Conservation (phyloP, 1,140 invertebrate species). For the Zaprionus nigranus region DNA sequence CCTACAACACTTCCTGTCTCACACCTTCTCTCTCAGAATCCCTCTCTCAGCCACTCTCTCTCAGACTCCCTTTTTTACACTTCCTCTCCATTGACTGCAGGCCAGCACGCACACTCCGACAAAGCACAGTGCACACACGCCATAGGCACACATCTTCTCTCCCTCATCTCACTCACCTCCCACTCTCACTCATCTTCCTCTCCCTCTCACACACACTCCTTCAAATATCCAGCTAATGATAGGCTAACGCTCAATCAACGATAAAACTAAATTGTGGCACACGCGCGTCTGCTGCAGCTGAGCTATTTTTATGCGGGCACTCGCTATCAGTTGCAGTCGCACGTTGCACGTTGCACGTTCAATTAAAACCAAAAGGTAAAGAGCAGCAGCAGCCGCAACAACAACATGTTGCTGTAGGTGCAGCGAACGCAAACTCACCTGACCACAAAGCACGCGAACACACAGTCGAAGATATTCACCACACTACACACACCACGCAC, state of each 20-base stretch:
- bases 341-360: slow-evolving; percentile 58
- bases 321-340: slow-evolving; percentile 47
- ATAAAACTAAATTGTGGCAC: slow-evolving; percentile 82
- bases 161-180: background rate
- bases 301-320: slow-evolving; percentile 67
- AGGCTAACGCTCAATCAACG: slow-evolving; percentile 81
- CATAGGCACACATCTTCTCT: slow-evolving; percentile 17
- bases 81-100: background rate
- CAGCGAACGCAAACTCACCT: slow-evolving; percentile 67
- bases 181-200: background rate
- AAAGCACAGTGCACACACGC: slow-evolving; percentile 24
- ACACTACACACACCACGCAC: background rate
- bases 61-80: no score
- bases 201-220: slow-evolving; percentile 13
- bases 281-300: slow-evolving; percentile 51
- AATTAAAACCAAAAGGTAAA: slow-evolving; percentile 48
- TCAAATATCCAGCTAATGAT: slow-evolving; percentile 76
- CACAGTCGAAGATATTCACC: slow-evolving; percentile 15
- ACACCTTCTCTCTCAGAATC: no score
- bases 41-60: no score
- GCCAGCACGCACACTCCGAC: slow-evolving; percentile 19
- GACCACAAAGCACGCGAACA: slow-evolving; percentile 41
- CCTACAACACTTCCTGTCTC: no score
- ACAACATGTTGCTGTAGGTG: slow-evolving; percentile 59
- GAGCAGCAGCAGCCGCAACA: slow-evolving; percentile 16